These are phyloP conservation scores for Cairina moschata DNA, from an alignment of 2,113 vertebrate species.

Conservation along the genomic window DNA sequence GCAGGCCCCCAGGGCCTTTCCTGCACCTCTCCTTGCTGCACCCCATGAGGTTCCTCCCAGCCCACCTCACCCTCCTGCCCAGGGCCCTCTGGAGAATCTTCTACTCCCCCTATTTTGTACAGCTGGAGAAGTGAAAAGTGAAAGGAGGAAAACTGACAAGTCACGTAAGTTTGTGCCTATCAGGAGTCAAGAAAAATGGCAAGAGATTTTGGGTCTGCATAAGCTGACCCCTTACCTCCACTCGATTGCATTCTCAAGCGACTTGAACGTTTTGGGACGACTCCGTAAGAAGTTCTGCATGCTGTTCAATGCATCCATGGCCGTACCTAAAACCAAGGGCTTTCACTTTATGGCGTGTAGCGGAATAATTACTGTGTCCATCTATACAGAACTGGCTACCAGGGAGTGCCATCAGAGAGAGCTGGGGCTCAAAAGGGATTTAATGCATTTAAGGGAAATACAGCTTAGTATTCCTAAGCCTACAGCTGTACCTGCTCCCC, in stretches of 20 bases:
- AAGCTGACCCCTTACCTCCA: slow-evolving; percentile 86
- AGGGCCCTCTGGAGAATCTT: background rate
- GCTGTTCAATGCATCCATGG: slow-evolving; percentile 98
- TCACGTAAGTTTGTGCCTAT: background rate
- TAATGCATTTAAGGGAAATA: background rate
- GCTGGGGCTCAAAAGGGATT: background rate
- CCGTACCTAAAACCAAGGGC: slow-evolving; percentile 84
- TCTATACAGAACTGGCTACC: background rate
- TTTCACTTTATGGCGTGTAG: background rate
- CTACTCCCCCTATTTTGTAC: background rate
- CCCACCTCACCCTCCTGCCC: background rate
- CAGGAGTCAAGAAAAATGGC: background rate
- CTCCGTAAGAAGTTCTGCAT: slow-evolving; percentile 99
- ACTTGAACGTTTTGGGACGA: slow-evolving; percentile 97
- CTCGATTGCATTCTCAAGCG: slow-evolving; percentile 96
- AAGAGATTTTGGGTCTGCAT: accelerated
- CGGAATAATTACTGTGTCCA: background rate
- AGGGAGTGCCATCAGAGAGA: background rate
- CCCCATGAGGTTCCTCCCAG: background rate
- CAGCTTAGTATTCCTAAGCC: background rate
- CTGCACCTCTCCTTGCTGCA: background rate
- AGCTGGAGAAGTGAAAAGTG: accelerated
- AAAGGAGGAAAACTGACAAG: background rate
- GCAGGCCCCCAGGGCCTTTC: background rate
- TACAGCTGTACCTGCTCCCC: background rate